phyloP scores from a whole-genome alignment of 2,113 vertebrate genomes.

The Oophaga pumilio region DNA sequence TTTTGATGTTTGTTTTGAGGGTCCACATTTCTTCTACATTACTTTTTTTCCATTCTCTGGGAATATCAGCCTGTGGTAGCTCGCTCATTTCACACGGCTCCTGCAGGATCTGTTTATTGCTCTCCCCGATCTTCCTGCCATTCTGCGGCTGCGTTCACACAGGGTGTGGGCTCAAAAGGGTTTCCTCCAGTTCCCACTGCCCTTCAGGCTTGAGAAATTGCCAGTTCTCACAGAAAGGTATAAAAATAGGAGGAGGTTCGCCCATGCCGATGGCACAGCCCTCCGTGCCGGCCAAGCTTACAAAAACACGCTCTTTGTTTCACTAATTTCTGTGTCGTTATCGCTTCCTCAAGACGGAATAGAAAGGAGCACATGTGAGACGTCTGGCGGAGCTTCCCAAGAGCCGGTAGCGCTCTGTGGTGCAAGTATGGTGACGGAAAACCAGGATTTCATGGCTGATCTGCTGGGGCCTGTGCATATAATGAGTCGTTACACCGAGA shows the following conservation, averaged over 20 bases:
- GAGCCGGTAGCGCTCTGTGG: background rate
- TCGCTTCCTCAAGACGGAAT: slow-evolving; percentile 48
- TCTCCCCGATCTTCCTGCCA: slow-evolving; percentile 82
- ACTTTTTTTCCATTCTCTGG: slow-evolving; percentile 47
- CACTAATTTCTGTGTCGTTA: slow-evolving; percentile 26
- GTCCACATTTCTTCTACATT: background rate
- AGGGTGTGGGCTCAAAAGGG: slow-evolving; percentile 73
- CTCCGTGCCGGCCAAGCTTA: slow-evolving; percentile 31
- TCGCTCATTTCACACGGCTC: slow-evolving; percentile 74
- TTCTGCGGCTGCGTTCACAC: slow-evolving; percentile 77
- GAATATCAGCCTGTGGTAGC: slow-evolving; percentile 63
- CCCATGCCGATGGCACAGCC: slow-evolving; percentile 61
- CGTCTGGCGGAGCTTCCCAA: background rate
- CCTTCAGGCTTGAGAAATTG: slow-evolving; percentile 79
- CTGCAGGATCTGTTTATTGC: slow-evolving; percentile 70
- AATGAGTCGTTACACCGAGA: background rate
- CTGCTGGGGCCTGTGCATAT: background rate
- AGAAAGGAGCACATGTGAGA: slow-evolving; percentile 27
- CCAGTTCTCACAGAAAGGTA: slow-evolving; percentile 78
- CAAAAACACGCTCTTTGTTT: slow-evolving; percentile 48
- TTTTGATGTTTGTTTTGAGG: slow-evolving; percentile 18
- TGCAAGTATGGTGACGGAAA: background rate
- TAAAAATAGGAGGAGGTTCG: slow-evolving; percentile 79
- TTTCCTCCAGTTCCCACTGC: slow-evolving; percentile 75
- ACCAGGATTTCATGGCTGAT: background rate